These are phyloP conservation scores for Bombus consobrinus DNA, from an alignment of 1,140 invertebrate species.

Conservation along the genomic window DNA sequence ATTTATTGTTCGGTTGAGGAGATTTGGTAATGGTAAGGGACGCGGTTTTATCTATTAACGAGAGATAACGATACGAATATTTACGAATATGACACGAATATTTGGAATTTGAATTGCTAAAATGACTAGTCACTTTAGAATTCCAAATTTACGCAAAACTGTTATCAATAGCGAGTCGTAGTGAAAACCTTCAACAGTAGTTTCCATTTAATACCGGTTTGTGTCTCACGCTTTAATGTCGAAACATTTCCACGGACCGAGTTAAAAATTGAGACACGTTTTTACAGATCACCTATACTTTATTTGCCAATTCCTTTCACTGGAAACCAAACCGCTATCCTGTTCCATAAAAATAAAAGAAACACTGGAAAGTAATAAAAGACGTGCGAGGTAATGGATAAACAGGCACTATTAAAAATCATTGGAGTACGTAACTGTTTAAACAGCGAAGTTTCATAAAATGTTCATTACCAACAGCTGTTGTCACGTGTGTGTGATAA, in stretches of 20 bases:
- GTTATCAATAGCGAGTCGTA: too few relatives aligned
- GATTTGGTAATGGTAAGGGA: background rate
- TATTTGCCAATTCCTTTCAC: background rate
- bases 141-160: background rate
- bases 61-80: background rate
- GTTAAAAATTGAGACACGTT: slow-evolving; percentile 5
- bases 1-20: background rate
- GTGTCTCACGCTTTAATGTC: background rate
- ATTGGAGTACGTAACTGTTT: background rate
- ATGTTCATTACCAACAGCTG: background rate
- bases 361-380: background rate
- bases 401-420: background rate
- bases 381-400: too few relatives aligned
- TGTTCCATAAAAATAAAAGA: background rate
- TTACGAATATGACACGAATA: background rate
- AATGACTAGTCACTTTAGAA: too few relatives aligned
- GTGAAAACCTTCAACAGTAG: background rate
- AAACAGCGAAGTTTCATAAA: slow-evolving; percentile 7
- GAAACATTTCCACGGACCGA: background rate
- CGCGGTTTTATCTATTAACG: background rate
- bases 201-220: background rate
- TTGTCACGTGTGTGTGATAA: background rate
- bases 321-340: background rate
- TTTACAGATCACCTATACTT: background rate
- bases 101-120: too few relatives aligned